Evolutionary conservation across 2,113 vertebrate genomes (phyloP).

Genomic region (Lagopus leucura): DNA sequence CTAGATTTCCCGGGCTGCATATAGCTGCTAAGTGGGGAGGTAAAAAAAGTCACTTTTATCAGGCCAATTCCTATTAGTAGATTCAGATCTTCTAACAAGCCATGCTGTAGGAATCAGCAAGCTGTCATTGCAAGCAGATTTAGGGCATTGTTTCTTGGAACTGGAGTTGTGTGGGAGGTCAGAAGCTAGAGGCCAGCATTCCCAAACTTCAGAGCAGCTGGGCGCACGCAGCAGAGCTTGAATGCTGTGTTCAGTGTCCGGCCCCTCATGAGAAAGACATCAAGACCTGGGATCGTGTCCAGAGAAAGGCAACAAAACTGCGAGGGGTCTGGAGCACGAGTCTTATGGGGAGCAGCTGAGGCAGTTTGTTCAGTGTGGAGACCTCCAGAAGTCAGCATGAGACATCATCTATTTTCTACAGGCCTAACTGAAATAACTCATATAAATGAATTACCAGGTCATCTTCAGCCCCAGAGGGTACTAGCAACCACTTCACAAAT

Average conservation of each 20-base stretch:
- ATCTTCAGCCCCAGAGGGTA: background rate
- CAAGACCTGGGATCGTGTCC: too few relatives aligned
- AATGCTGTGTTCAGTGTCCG: too few relatives aligned
- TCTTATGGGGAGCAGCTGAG: too few relatives aligned
- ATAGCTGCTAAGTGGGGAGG: slow-evolving; percentile 42
- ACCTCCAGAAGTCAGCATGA: background rate
- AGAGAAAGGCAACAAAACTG: too few relatives aligned
- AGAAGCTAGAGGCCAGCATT: background rate
- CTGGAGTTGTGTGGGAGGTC: background rate
- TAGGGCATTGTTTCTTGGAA: slow-evolving; percentile 29
- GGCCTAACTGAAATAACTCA: background rate
- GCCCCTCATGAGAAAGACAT: too few relatives aligned
- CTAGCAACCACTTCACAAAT: background rate
- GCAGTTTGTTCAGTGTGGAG: too few relatives aligned
- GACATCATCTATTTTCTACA: background rate
- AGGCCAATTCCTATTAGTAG: slow-evolving; percentile 62
- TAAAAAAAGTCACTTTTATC: slow-evolving; percentile 16
- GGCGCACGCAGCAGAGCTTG: rapidly evolving
- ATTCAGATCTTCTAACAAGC: slow-evolving; percentile 37
- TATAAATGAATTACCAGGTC: background rate
- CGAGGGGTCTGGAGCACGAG: too few relatives aligned
- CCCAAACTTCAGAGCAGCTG: background rate
- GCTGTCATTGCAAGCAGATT: slow-evolving; percentile 28
- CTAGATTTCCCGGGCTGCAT: slow-evolving; percentile 28
- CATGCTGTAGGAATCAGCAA: background rate